Conservation (phyloP, 2,113 vertebrate species). For the Pelmatolapia mariae region DNA sequence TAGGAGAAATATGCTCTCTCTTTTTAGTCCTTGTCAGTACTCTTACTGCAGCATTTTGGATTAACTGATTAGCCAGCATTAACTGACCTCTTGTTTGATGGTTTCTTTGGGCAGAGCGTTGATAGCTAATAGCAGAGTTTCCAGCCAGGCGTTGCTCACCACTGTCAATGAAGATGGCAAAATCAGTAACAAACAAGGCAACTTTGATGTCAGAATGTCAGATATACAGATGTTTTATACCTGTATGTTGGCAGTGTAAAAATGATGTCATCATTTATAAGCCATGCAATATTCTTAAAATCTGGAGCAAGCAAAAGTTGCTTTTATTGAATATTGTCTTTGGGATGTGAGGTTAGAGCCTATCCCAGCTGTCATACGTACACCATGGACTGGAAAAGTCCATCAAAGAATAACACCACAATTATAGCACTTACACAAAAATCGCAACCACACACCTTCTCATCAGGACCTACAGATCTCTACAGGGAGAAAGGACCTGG, state of each 20-base stretch:
- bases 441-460: background rate
- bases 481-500: background rate
- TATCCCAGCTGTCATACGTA: background rate
- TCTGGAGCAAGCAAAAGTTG: background rate
- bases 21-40: background rate
- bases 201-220: background rate
- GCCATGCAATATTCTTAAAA: background rate
- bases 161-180: conserved; percentile 64
- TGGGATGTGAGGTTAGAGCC: background rate
- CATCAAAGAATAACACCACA: background rate
- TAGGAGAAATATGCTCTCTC: background rate
- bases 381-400: background rate
- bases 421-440: background rate
- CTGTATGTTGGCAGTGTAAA: conserved; percentile 62
- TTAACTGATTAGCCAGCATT: background rate
- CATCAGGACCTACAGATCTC: background rate
- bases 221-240: conserved; percentile 35
- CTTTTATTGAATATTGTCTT: background rate
- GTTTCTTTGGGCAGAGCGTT: conserved; percentile 89
- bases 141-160: conserved; percentile 90
- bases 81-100: conserved; percentile 82
- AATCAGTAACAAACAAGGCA: background rate
- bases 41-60: background rate
- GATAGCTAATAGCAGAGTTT: conserved; percentile 87
- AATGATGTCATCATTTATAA: background rate